Evolutionary conservation across 1,140 invertebrate genomes (phyloP), one percentile per base, ranked within the genome.

Genomic region (Drosophila melanica): DNA sequence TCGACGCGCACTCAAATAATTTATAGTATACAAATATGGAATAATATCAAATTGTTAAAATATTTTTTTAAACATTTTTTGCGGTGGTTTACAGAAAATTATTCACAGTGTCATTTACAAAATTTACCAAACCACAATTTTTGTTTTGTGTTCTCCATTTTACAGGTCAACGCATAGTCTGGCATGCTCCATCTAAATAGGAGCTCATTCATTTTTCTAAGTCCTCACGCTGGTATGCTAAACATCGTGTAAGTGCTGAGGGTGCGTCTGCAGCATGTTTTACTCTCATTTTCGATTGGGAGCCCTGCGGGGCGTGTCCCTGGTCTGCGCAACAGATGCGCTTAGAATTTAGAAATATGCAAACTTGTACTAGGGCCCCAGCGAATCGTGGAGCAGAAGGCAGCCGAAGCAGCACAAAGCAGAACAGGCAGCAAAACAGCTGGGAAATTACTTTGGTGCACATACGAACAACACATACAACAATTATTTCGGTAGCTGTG

Each of bases 261-360:
- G 60, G 75, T 74, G 75, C 59, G 59, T 72, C 68, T 68, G 64
- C 66, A 72, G 59, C 66, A 47, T 53, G 60, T 69, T 71, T 53
- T 58, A 90, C 84, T 89, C 84, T 89, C 85, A 66, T 39, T 89
- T 89, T 87, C 70, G 45, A 60, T 73, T 41, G 20, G 62, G 16
- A 57, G 37, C 23, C 47, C 74, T 72, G 64, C 41, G 23, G 63
- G 37, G 57, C 33, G 63, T 37, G 57, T 35, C 23, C 44, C 55
- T 20, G 30, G 53, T 33, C 45, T 48, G 75, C 76, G 79, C 79
- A 73, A 87, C 84, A 87, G 82, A 89, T 87, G 82, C 79, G 82
- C 73, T 87, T 87, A 87, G 82, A 87, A 87, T 89, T 87, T 87
- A 87, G 82, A 87, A 87, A 87, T 87, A 87, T 87, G 82, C 82